These are phyloP conservation scores for Ceyx melanurus DNA, from an alignment of 2,113 vertebrate species.

Conservation along the genomic window DNA sequence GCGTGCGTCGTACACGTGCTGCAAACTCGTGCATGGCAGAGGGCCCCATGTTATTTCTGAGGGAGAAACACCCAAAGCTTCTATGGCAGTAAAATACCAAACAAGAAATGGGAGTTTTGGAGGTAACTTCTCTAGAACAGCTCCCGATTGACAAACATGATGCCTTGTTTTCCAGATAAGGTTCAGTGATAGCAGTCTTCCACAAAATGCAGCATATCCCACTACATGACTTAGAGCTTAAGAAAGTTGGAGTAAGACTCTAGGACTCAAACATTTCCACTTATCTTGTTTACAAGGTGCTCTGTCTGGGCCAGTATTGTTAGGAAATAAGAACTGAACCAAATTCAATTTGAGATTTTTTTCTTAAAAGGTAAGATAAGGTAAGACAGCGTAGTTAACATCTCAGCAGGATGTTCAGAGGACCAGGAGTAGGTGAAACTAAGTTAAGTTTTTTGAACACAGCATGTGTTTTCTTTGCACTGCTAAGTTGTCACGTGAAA, in stretches of 20 bases:
- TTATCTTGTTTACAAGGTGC: conserved; percentile 1
- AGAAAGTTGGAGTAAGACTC: background rate
- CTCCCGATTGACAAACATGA: background rate
- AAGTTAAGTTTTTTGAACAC: background rate
- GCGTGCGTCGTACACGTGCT: background rate
- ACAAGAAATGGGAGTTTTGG: background rate
- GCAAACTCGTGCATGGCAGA: background rate
- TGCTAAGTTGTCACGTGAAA: background rate
- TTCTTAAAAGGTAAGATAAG: background rate
- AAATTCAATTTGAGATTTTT: background rate
- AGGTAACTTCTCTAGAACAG: background rate
- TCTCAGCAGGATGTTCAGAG: background rate
- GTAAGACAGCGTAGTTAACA: background rate
- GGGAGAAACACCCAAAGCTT: background rate
- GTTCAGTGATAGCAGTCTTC: background rate
- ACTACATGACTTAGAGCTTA: background rate
- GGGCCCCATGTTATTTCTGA: background rate
- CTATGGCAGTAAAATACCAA: background rate
- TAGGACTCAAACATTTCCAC: background rate
- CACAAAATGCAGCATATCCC: background rate
- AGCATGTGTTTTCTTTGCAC: background rate
- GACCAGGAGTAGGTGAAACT: background rate
- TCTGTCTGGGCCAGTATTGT: background rate
- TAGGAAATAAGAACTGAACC: background rate
- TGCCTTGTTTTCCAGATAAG: background rate